Conservation (phyloP, 2,113 vertebrate genomes). For the Saccopteryx leptura region DNA sequence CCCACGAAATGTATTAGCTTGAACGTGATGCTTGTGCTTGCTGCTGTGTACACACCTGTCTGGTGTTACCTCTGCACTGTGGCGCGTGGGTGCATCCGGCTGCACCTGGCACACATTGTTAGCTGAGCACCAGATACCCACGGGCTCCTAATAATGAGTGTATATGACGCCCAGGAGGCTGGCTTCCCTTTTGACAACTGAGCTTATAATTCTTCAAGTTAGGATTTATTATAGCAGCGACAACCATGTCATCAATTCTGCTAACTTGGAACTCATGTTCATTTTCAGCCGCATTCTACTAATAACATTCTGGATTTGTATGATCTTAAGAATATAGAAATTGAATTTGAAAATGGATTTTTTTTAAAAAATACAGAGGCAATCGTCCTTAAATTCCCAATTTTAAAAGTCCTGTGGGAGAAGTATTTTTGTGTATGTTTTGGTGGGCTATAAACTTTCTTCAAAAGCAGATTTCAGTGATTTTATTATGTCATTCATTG, state of each 20-base stretch:
- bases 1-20: neutral
- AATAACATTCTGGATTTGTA: neutral
- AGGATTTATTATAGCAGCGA: neutral
- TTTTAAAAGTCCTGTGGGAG: neutral
- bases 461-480: neutral
- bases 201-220: neutral
- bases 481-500: neutral
- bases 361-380: neutral
- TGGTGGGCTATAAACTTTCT: neutral
- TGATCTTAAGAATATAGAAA: neutral
- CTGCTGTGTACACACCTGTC: too few species aligned
- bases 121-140: neutral
- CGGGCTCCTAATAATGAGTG: neutral
- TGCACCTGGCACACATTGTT: fast-evolving
- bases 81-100: neutral
- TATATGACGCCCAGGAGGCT: fast-evolving
- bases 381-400: constrained; percentile 25
- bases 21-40: neutral
- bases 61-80: neutral
- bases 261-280: neutral
- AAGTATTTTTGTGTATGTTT: constrained; percentile 29
- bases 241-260: neutral
- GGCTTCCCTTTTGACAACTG: neutral
- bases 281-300: neutral
- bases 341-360: constrained; percentile 8